Conservation (phyloP, 2,888 invertebrate species). For the Drosophila demipolita region DNA sequence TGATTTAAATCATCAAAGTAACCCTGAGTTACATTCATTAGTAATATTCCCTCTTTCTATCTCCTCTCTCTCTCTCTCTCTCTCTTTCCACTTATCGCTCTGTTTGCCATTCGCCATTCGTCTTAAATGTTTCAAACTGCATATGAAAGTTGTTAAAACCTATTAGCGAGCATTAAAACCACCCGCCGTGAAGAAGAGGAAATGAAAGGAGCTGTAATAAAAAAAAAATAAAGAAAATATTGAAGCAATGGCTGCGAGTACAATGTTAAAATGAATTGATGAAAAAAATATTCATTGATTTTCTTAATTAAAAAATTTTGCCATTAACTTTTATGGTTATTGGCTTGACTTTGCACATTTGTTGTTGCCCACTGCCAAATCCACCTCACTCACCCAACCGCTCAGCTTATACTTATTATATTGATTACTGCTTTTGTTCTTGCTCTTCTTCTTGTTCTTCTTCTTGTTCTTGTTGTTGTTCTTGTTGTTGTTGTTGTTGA, state of each 20-base stretch:
- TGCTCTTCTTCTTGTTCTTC: constrained; percentile 1
- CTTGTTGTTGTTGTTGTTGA: constrained; percentile 12
- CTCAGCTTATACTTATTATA: constrained; percentile 11
- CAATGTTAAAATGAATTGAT: constrained; percentile 52
- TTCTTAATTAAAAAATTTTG: constrained; percentile 77
- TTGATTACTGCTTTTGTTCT: constrained; percentile 10
- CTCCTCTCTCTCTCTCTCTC: not conserved
- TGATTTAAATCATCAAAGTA: constrained; percentile 21
- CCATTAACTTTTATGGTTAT: constrained; percentile 78
- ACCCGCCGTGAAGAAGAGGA: constrained; percentile 29
- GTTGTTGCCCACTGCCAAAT: constrained; percentile 23
- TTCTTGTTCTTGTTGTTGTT: constrained; percentile 10
- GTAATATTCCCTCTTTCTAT: not conserved
- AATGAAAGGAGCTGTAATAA: constrained; percentile 4
- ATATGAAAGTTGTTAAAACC: constrained; percentile 48
- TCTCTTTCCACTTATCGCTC: not conserved
- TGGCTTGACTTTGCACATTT: constrained; percentile 53
- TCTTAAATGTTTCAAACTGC: constrained; percentile 25
- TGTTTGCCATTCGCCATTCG: not conserved
- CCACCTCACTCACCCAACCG: not conserved
- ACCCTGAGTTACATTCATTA: constrained; percentile 2
- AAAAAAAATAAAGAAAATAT: constrained; percentile 9
- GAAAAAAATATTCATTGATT: constrained; percentile 75
- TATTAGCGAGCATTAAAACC: constrained; percentile 40
- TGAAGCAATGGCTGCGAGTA: constrained; percentile 25